Conservation (phyloP, 1,140 invertebrate species). For the Zaprionus kolodkinae region DNA sequence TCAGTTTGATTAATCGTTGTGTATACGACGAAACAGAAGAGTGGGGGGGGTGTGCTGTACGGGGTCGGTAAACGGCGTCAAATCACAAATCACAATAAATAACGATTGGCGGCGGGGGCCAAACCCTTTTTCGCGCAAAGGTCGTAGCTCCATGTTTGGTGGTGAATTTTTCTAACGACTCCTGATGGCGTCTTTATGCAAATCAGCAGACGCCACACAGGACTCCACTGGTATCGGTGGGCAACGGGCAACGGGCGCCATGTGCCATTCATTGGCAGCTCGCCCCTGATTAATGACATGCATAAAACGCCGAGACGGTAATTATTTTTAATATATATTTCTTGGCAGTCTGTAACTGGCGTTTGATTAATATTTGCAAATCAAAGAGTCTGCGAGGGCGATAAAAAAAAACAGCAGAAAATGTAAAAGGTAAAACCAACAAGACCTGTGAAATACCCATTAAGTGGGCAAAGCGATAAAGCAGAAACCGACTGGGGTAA, state of each 20-base stretch:
- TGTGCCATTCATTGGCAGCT: constrained; percentile 52
- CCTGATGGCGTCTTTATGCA: constrained; percentile 76
- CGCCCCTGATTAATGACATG: constrained; percentile 66
- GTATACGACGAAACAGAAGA: constrained; percentile 9
- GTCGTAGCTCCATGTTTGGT: constrained; percentile 19
- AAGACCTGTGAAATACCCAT: not conserved
- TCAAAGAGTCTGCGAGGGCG: constrained; percentile 17
- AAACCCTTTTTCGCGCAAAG: constrained; percentile 53
- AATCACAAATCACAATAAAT: constrained; percentile 81
- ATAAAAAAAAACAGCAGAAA: constrained; percentile 21
- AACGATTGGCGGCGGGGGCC: constrained; percentile 45
- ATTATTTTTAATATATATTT: constrained; percentile 78
- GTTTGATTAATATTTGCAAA: constrained; percentile 64
- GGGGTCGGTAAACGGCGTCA: constrained; percentile 60
- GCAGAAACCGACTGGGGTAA: not conserved
- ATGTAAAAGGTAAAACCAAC: not conserved
- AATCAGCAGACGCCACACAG: constrained; percentile 51
- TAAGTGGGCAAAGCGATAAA: not conserved
- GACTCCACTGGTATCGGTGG: constrained; percentile 60
- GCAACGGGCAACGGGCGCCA: constrained; percentile 16
- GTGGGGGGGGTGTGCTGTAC: not conserved
- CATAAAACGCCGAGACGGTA: constrained; percentile 57
- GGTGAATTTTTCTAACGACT: constrained; percentile 57
- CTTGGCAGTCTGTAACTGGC: constrained; percentile 59
- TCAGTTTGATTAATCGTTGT: constrained; percentile 77